Evolutionary conservation across 2,113 vertebrate species (phyloP), one percentile per base, ranked within the genome.

Genomic region (Cyprinodon tularosa): DNA sequence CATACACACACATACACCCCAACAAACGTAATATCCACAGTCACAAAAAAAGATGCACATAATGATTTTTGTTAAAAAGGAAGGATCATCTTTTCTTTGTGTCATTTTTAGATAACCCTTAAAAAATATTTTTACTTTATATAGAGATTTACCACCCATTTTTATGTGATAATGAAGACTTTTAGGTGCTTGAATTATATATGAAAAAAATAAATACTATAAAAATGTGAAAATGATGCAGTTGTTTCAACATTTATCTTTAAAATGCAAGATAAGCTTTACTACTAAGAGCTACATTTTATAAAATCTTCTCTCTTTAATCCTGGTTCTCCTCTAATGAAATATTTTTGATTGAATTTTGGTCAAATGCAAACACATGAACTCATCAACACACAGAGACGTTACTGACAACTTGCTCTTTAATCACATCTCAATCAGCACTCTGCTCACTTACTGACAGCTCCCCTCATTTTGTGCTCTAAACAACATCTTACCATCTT

Each of bases 391-490:
- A 71, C 77, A 62, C 37, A 69, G 40, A 80, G 53, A 74, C 62
- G 10, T 75, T 72, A 80, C 81, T 73, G 64, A 17, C 68, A 72
- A 76, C 72, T 74, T 74, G 62, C 57, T 47, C 68, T 66, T 68
- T 62, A 44, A 59, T 74, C 85, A 93, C 85, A 76, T 87, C 89
- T 89, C 73, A 84, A 90, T 90, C 76, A 67, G 66, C 72, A 9
- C 63, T 83, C 81, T 72, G 37, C 67, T 57, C 50, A 57, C 50
- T 57, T 84, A 76, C 44, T 71, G 80, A 85, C 72, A 73, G 76
- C 84, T 77, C 82, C 83, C 82, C 77, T 88, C 68, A 73, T 84
- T 89, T 91, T 91, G 87, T 91, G 67, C 84, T 78, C 84, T 14
- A 78, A 89, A 91, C 86, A 89, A 82, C 86, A 77, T 91, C 87